A percentile compares a stretch with the other conserved stretches of the same genome.
These are phyloP conservation scores for Cosmorhoe ocellata DNA, from an alignment of 2,888 invertebrate genomes.

Conservation along the genomic window DNA sequence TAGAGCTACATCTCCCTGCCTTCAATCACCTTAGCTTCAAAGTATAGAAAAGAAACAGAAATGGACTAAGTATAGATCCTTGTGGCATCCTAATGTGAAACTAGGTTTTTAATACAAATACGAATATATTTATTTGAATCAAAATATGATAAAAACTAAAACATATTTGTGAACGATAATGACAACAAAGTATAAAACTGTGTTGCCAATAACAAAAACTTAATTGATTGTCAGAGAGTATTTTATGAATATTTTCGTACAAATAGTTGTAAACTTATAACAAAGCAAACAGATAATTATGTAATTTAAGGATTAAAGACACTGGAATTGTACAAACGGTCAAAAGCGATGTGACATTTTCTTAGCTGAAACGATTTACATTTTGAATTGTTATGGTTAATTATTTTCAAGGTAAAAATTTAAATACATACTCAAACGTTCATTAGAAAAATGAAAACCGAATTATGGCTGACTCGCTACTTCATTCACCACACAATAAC, in stretches of 20 bases:
- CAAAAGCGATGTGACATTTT: background rate
- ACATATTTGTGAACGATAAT: no score
- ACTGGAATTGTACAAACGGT: background rate
- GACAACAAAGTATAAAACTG: no score
- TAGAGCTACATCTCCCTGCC: conserved; percentile 36
- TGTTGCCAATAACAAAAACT: no score
- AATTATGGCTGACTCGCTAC: conserved; percentile 35
- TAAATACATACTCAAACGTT: conserved; percentile 12
- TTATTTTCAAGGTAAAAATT: conserved; percentile 25
- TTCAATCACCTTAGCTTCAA: background rate
- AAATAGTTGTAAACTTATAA: no score
- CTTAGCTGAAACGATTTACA: background rate
- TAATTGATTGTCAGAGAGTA: no score
- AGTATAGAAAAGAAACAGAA: background rate
- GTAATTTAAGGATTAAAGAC: background rate
- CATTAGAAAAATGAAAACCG: conserved; percentile 14
- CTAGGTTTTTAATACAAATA: no score
- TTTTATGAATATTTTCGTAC: no score
- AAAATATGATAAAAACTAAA: no score
- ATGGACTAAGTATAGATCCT: background rate
- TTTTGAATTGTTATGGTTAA: conserved; percentile 9
- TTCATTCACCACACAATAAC: conserved; percentile 29
- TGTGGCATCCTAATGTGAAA: background rate
- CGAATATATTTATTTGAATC: no score
- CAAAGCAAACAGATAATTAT: background rate